phyloP scores from a whole-genome alignment of 2,797 vertebrate genomes.

The Squalus acanthias region DNA sequence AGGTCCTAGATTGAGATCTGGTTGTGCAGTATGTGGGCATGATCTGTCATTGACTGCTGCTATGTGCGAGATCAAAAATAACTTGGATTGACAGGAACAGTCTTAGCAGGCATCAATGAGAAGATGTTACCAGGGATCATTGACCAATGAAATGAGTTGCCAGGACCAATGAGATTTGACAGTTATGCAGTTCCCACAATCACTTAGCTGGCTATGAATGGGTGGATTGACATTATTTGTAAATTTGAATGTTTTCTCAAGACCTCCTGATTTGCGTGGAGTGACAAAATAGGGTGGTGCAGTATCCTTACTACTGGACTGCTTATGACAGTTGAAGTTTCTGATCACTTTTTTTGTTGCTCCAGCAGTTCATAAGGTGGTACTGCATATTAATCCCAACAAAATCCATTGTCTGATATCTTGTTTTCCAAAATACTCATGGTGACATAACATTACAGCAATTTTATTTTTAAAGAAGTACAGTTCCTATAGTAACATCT shows the following conservation, averaged over 20 bases:
- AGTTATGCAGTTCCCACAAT: not conserved
- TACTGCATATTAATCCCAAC: not conserved
- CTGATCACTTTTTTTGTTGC: not conserved
- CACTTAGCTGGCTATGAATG: not conserved
- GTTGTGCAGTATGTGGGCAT: not conserved
- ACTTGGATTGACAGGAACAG: constrained; percentile 19
- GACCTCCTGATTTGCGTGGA: not conserved
- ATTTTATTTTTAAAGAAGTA: not conserved
- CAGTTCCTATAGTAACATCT: not conserved
- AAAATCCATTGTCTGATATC: not conserved
- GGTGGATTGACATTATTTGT: not conserved
- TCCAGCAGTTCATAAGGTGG: not conserved
- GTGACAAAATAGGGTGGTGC: not conserved
- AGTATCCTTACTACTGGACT: not conserved
- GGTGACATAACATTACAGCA: not conserved
- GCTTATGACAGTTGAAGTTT: not conserved
- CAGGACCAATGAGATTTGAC: not conserved
- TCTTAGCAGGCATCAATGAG: not conserved
- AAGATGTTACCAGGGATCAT: not conserved
- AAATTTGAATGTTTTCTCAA: not conserved
- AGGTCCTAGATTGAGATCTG: too few species aligned
- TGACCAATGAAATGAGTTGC: not conserved
- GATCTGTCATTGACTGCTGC: not conserved
- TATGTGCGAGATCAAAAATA: not conserved
- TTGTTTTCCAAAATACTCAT: not conserved